These are phyloP conservation scores for Clamator glandarius DNA, from an alignment of 2,797 vertebrate species.

Conservation along the genomic window DNA sequence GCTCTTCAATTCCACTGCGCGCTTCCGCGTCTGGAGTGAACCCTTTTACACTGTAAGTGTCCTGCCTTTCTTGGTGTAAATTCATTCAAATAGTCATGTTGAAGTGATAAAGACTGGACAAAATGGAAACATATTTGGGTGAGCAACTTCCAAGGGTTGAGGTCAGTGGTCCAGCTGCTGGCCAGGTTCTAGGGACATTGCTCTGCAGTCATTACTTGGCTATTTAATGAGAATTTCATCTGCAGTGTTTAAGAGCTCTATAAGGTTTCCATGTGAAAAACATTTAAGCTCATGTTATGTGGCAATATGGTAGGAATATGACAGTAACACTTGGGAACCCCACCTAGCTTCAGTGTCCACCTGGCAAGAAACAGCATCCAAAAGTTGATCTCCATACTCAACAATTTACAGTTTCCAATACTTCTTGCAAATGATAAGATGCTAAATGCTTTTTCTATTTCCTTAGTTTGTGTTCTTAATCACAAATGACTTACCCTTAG, in stretches of 20 bases:
- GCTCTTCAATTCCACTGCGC: slow-evolving; percentile 78
- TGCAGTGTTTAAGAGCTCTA: neutral
- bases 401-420: neutral
- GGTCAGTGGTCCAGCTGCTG: neutral
- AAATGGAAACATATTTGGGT: neutral
- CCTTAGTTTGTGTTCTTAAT: neutral
- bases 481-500: neutral
- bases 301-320: neutral
- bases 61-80: rapidly evolving
- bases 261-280: neutral
- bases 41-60: slow-evolving; percentile 81
- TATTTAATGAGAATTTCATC: neutral
- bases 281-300: neutral
- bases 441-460: neutral
- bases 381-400: neutral
- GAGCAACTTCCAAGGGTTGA: rapidly evolving
- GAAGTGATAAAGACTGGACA: neutral
- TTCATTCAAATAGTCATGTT: rapidly evolving
- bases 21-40: slow-evolving; percentile 82
- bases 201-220: neutral
- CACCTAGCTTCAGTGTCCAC: neutral
- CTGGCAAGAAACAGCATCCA: neutral
- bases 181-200: rapidly evolving
- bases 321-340: neutral
- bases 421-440: neutral